Conservation (phyloP, 2,113 vertebrate genomes). For the Heterocephalus glaber region DNA sequence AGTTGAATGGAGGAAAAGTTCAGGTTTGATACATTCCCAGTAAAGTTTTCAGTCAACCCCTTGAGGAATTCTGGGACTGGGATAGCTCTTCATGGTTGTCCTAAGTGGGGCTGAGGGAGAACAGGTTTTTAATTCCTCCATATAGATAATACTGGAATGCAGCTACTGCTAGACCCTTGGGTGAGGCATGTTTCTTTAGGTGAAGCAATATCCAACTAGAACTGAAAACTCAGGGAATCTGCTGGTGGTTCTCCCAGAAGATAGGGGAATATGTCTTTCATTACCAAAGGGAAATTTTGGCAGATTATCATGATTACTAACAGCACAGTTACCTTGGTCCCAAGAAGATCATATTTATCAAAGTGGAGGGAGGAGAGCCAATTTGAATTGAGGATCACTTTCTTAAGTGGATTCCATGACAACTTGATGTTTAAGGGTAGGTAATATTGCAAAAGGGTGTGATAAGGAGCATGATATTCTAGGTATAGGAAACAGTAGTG, state of each 20-base stretch:
- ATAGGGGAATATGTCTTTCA: background rate
- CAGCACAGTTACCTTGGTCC: background rate
- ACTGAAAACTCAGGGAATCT: background rate
- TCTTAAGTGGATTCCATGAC: background rate
- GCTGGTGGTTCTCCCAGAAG: background rate
- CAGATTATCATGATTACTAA: background rate
- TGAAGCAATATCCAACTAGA: background rate
- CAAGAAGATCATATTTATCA: constrained; percentile 26
- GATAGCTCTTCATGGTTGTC: background rate
- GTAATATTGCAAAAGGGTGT: background rate
- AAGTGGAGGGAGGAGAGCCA: background rate
- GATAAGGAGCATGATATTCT: background rate
- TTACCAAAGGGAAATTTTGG: background rate
- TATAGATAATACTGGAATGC: background rate
- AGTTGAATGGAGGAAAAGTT: background rate
- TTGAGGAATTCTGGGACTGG: background rate
- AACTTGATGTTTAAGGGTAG: background rate
- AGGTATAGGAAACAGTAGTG: background rate
- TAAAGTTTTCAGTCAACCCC: background rate
- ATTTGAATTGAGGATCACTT: background rate
- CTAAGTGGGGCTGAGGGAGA: background rate
- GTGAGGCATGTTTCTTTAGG: background rate
- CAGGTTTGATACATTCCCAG: background rate
- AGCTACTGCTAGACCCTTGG: background rate
- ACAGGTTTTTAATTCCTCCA: background rate